Conservation (phyloP, 2,113 vertebrate species). For the Daphoenositta chrysoptera region DNA sequence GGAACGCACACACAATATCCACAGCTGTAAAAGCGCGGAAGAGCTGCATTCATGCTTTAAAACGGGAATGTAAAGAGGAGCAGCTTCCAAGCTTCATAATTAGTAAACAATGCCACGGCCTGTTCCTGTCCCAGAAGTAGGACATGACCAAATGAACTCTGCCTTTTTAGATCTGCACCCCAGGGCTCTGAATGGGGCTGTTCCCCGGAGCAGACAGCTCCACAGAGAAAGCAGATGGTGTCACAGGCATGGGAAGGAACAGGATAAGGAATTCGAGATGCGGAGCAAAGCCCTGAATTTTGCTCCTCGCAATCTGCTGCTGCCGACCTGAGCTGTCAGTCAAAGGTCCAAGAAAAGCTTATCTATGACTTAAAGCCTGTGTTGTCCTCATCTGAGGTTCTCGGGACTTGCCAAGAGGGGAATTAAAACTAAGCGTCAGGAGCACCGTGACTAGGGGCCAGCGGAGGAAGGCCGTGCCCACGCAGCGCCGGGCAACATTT, state of each 20-base stretch:
- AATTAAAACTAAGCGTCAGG: background rate
- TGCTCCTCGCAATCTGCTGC: background rate
- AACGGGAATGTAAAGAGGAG: background rate
- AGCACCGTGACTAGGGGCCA: fast-evolving
- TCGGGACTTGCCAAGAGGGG: background rate
- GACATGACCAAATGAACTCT: background rate
- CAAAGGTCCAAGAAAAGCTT: background rate
- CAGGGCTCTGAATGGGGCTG: background rate
- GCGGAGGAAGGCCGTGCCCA: background rate
- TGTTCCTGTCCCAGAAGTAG: background rate
- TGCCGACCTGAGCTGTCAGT: background rate
- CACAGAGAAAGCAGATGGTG: background rate
- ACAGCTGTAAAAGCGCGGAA: background rate
- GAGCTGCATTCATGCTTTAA: background rate
- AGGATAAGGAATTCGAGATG: too few species aligned
- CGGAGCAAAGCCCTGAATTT: background rate
- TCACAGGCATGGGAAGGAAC: background rate
- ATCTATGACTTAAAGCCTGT: background rate
- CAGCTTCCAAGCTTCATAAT: background rate
- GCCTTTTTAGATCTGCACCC: background rate
- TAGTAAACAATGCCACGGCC: background rate
- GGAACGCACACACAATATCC: background rate
- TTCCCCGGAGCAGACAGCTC: background rate
- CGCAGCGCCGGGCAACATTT: background rate
- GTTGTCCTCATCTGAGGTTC: background rate